Evolutionary conservation across 2,888 invertebrate genomes (phyloP).

Genomic region (Erebia ligea): DNA sequence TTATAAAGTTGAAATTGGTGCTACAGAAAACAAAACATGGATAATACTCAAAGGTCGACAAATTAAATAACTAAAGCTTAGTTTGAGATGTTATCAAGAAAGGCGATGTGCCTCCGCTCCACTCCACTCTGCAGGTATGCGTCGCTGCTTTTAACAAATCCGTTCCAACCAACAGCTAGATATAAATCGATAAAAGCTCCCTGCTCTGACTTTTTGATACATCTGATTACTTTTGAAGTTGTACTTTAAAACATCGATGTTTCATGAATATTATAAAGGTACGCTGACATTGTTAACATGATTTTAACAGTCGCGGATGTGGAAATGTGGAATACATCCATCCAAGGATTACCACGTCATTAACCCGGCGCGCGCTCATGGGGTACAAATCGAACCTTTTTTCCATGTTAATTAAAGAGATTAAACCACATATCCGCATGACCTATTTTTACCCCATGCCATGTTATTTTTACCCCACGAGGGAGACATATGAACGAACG

Average conservation of each 20-base stretch:
- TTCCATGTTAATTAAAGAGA: conserved; percentile 80
- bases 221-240: background rate
- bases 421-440: conserved; percentile 69
- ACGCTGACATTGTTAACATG: background rate
- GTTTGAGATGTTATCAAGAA: too few species aligned
- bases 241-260: background rate
- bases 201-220: too few species aligned
- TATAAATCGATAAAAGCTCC: too few species aligned
- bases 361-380: conserved; percentile 56
- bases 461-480: conserved; percentile 57
- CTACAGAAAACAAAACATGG: too few species aligned
- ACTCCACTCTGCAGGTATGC: too few species aligned
- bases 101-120: too few species aligned
- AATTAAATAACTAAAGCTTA: too few species aligned
- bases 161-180: too few species aligned
- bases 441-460: conserved; percentile 74
- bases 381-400: conserved; percentile 72
- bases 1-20: too few species aligned
- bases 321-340: conserved; percentile 27
- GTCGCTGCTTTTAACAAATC: too few species aligned
- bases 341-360: conserved; percentile 73
- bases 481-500: conserved; percentile 55
- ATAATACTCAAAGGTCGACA: too few species aligned
- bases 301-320: background rate
- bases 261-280: background rate